A percentile compares a stretch with the other conserved stretches of the same genome.
phyloP scores from a whole-genome alignment of 30 jellyfish, hydroid and myxozoan species.

The Chironex yamaguchii region DNA sequence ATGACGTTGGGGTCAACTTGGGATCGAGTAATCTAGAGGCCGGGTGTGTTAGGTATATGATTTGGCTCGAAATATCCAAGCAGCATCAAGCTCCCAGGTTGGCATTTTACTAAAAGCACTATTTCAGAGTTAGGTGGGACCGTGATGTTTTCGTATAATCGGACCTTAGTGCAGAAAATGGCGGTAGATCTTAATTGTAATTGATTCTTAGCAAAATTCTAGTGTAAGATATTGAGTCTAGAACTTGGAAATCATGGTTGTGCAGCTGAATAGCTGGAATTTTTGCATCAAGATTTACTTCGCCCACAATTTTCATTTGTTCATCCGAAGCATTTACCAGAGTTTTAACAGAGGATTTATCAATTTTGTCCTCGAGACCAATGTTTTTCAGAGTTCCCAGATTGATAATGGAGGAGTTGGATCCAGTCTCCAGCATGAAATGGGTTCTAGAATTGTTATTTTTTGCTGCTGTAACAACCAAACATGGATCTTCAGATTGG shows the following conservation, averaged over 20 bases:
- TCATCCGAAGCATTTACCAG: background rate
- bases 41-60: conserved; percentile 5
- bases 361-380: background rate
- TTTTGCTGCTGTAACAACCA: conserved; percentile 51
- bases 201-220: conserved; percentile 6
- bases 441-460: conserved; percentile 30
- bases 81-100: conserved; percentile 9
- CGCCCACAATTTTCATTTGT: background rate
- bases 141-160: conserved; percentile 23
- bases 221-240: conserved; percentile 10
- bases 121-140: conserved; percentile 58
- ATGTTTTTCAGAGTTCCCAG: conserved; percentile 27
- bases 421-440: conserved; percentile 57
- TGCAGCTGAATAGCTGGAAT: conserved; percentile 55
- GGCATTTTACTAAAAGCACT: conserved; percentile 42
- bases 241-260: conserved; percentile 17
- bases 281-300: background rate
- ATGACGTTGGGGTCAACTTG: conserved; percentile 50
- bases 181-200: conserved; percentile 26
- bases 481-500: conserved; percentile 40
- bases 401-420: conserved; percentile 22
- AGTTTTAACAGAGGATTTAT: background rate
- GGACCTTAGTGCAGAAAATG: conserved; percentile 9
- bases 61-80: conserved; percentile 60
- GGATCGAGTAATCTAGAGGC: conserved; percentile 47